Percentiles rank a stretch among this genome's conserved stretches.
Evolutionary conservation across 1,140 invertebrate species (phyloP).

Genomic region (Brachionus koreanus): DNA sequence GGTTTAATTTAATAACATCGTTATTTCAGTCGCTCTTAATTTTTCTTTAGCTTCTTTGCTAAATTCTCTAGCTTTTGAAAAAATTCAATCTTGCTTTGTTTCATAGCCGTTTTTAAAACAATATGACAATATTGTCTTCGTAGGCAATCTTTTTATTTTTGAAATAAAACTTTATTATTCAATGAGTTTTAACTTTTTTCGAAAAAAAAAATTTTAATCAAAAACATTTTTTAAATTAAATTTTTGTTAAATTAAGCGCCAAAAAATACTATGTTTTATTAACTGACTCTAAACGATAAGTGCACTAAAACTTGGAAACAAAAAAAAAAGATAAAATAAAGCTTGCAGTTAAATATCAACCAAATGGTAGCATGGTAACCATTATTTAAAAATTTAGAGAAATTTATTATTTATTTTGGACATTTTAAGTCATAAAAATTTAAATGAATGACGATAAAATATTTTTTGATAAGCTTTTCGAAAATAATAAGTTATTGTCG

Average conservation of each 20-base stretch:
- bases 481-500: slow-evolving; percentile 3
- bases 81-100: too few species aligned
- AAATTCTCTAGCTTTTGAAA: too few species aligned
- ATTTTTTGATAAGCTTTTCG: slow-evolving; percentile 19
- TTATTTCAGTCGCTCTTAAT: too few species aligned
- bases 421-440: slow-evolving; percentile 24
- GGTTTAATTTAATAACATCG: too few species aligned
- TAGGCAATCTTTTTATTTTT: too few species aligned
- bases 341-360: neutral
- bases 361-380: slow-evolving; percentile 35
- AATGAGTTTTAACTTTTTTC: neutral
- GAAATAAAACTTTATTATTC: too few species aligned
- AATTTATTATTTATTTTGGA: neutral
- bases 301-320: neutral
- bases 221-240: neutral
- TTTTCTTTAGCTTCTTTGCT: too few species aligned
- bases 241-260: neutral
- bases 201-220: neutral
- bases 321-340: neutral
- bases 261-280: neutral
- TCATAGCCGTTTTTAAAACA: too few species aligned
- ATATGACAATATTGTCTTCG: too few species aligned
- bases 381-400: neutral
- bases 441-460: neutral
- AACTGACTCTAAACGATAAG: neutral